These are phyloP conservation scores for Megaceryle torquata DNA, from an alignment of 2,113 vertebrate species.

Conservation along the genomic window DNA sequence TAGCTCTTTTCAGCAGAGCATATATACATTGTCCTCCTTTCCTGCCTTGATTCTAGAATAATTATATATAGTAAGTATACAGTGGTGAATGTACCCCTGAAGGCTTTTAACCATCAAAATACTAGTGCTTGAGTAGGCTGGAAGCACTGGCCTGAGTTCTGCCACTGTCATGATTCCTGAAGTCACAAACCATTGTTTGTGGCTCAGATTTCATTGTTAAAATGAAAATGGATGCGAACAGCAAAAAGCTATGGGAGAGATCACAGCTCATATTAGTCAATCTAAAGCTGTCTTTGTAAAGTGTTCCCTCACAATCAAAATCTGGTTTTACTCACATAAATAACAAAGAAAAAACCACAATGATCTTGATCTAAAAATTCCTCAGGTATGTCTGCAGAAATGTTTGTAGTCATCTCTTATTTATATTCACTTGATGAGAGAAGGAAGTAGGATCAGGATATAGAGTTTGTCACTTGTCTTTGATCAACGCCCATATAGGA, in stretches of 20 bases:
- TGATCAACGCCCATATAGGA: not conserved
- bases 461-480: not conserved
- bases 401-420: slow-evolving; percentile 50
- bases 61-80: not conserved
- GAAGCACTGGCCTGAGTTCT: not conserved
- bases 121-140: not conserved
- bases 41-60: not conserved
- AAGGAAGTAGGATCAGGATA: not conserved
- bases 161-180: not conserved
- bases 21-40: not conserved
- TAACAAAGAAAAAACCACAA: not conserved
- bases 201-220: not conserved
- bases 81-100: not conserved
- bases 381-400: not conserved
- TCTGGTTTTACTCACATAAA: not conserved
- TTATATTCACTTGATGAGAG: slow-evolving; percentile 28
- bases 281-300: not conserved
- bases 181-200: not conserved
- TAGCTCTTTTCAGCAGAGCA: not conserved
- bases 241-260: not conserved
- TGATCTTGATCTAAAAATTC: slow-evolving; percentile 24
- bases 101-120: not conserved
- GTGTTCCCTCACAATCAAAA: not conserved
- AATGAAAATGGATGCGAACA: not conserved
- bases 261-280: slow-evolving; percentile 19